Base-by-base conservation (phyloP, 2,113 vertebrate species). In the Climacteris rufus region DNA sequence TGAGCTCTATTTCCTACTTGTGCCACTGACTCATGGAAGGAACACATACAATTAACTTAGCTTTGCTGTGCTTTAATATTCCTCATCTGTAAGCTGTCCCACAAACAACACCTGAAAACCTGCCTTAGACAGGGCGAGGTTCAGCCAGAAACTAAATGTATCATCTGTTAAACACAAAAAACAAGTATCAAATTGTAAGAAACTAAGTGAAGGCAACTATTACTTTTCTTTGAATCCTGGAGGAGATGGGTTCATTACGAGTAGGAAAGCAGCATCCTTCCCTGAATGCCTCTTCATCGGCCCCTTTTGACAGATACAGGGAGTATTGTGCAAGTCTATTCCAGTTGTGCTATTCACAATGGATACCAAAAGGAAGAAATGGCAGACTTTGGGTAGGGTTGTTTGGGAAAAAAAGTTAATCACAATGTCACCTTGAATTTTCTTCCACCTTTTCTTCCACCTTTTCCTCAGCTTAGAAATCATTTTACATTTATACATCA, bases 41-140 rank as follows among this genome's bases (percentile, higher is more conserved):
- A 83, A 66, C 20, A n/a, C 3, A 35, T 10, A 44, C 13, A 75
- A 77, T 9, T 47, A 35, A 80, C 9, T 59, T 53, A 35, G 54
- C 9, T 72, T 71, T 64, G 18, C 31, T 45, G 17, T 47, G 60
- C 39, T 72, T 52, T 19, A 53, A 11, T 33, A 74, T 33, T 82
- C 31, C 13, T 79, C 13, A 70, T 14, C 23, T 56, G 12, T 18
- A 86, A 83, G 11, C 13, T 54, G 40, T 10, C 7, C 5, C 15
- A 33, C 10, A 39, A 42, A 27, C 8, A 40, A 33, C 72, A 53
- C 11, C 30, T 35, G 44, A 50, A 37, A 57, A 23, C 4, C 35
- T 65, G 33, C 24, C 27, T 87, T 83, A 56, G 75, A 63, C 4
- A 45, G 0, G 1, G 42, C 0, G 0, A 49, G 14, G 7, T 60